Percentiles rank a stretch among this genome's conserved stretches.
Conservation (phyloP, 2,888 invertebrate genomes). For the Autographa gamma region DNA sequence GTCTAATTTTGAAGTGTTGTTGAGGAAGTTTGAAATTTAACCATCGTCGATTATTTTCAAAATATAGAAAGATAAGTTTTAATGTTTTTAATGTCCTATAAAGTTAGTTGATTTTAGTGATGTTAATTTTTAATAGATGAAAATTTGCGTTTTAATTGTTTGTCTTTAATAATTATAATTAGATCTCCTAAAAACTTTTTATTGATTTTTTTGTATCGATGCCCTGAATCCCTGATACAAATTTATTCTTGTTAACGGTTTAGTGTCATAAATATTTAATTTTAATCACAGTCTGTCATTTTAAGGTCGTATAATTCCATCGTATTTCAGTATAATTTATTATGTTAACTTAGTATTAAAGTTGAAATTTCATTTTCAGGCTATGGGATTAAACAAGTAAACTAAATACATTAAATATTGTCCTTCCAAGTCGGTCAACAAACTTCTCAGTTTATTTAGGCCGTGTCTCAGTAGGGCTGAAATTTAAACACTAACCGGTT, state of each 20-base stretch:
- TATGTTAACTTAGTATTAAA: too few species aligned
- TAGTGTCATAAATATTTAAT: too few species aligned
- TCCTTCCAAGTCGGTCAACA: constrained; percentile 25
- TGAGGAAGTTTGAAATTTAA: constrained; percentile 1
- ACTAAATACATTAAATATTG: constrained; percentile 30
- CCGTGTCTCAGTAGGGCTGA: constrained; percentile 33
- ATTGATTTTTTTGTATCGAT: too few species aligned
- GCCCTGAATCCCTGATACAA: too few species aligned
- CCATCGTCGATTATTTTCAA: background rate
- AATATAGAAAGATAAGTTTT: background rate
- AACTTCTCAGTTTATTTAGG: constrained; percentile 48
- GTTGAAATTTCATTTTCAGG: constrained; percentile 5
- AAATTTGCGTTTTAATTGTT: too few species aligned
- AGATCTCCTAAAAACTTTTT: too few species aligned
- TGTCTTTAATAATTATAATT: too few species aligned
- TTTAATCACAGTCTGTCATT: too few species aligned
- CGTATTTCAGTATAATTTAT: background rate
- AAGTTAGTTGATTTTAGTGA: background rate
- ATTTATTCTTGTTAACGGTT: too few species aligned
- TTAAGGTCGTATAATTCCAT: too few species aligned
- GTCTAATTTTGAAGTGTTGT: constrained; percentile 9
- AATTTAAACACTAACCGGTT: constrained; percentile 43
- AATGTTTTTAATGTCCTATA: background rate
- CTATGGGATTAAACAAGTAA: constrained; percentile 31
- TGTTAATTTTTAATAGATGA: constrained; percentile 5